Evolutionary conservation across 2,888 invertebrate species (phyloP).

Genomic region (Aphidoletes aphidimyza): DNA sequence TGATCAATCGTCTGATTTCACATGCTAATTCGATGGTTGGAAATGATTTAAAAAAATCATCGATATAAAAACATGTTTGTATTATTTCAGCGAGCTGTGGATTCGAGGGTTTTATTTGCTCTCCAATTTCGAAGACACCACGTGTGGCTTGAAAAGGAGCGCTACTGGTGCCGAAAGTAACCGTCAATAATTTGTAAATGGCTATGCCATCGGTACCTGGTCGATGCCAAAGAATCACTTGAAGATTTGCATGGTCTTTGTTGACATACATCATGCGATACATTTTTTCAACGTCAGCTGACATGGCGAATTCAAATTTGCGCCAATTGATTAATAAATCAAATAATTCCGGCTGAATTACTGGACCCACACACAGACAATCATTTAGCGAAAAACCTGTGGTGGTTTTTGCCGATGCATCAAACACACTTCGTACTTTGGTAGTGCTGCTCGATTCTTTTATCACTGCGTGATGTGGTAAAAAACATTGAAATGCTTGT

Average conservation of each 20-base stretch:
- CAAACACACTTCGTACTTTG: neutral
- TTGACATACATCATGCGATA: constrained; percentile 56
- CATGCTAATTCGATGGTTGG: neutral
- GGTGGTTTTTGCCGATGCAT: neutral
- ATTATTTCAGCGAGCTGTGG: neutral
- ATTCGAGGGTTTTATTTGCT: neutral
- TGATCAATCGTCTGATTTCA: neutral
- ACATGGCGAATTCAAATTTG: neutral
- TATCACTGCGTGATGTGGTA: too few species aligned
- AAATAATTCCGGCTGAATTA: constrained; percentile 28
- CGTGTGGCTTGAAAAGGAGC: constrained; percentile 52
- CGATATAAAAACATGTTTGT: neutral
- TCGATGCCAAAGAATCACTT: neutral
- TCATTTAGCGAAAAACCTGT: constrained; percentile 56
- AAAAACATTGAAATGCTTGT: too few species aligned
- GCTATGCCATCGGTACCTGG: neutral
- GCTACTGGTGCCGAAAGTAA: constrained; percentile 55
- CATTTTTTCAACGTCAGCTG: constrained; percentile 57
- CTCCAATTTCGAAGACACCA: neutral
- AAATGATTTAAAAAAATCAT: neutral
- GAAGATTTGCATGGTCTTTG: neutral
- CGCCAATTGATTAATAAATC: constrained; percentile 33
- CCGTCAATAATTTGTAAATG: constrained; percentile 20
- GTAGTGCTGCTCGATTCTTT: neutral
- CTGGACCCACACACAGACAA: constrained; percentile 55